These are phyloP conservation scores for Thymelicus acteon DNA, from an alignment of 2,888 invertebrate species.

Conservation along the genomic window DNA sequence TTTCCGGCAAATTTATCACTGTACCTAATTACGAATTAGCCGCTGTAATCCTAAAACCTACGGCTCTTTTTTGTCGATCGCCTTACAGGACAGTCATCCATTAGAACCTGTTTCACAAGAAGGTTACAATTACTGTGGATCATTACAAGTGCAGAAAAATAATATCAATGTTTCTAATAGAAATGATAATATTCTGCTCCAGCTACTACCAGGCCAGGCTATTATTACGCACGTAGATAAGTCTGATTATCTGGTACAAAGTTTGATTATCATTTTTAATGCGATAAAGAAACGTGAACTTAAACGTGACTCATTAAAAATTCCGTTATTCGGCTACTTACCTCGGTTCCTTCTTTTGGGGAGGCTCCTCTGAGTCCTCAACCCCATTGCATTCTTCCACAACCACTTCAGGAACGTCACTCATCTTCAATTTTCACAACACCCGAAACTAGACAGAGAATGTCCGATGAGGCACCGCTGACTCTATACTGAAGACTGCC, in stretches of 20 bases:
- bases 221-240: background rate
- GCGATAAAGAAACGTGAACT: background rate
- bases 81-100: background rate
- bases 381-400: slow-evolving; percentile 77
- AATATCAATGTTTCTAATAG: no score
- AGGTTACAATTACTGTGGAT: no score
- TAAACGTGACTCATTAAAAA: no score
- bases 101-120: no score
- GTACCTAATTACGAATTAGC: background rate
- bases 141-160: no score
- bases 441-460: slow-evolving; percentile 46
- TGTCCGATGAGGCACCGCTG: slow-evolving; percentile 63
- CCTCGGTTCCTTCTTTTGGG: slow-evolving; percentile 70
- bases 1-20: background rate
- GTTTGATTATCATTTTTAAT: background rate
- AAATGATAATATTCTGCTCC: no score
- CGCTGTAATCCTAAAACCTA: no score
- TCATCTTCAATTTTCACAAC: slow-evolving; percentile 60
- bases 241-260: background rate
- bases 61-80: no score
- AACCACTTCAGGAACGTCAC: slow-evolving; percentile 70
- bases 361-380: slow-evolving; percentile 55
- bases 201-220: no score
- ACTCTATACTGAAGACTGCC: slow-evolving; percentile 69
- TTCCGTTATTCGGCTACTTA: slow-evolving; percentile 46